Evolutionary conservation across 2,113 vertebrate genomes (phyloP).

Genomic region (Cebus imitator): DNA sequence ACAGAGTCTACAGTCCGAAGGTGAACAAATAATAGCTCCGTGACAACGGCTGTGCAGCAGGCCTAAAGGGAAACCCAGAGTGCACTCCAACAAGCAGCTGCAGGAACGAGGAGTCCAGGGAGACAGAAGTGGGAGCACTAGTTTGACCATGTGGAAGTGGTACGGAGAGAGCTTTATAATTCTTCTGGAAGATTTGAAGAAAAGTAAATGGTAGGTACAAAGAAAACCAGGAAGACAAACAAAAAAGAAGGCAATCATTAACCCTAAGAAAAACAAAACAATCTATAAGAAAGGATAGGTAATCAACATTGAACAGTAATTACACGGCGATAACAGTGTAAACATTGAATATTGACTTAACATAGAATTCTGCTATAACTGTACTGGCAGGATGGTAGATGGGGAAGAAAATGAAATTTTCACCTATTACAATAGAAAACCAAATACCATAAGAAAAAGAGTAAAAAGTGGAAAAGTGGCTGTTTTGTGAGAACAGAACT

Average conservation of each 20-base stretch:
- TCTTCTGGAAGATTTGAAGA: neutral
- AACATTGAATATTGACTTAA: neutral
- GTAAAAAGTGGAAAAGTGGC: neutral
- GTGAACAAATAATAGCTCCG: no score
- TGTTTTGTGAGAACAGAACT: neutral
- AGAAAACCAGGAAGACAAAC: neutral
- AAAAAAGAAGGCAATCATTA: neutral
- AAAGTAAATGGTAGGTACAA: neutral
- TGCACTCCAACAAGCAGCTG: neutral
- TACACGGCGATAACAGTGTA: neutral
- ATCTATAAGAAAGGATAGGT: neutral
- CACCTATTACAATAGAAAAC: neutral
- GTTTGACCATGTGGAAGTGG: neutral
- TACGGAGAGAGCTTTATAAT: neutral
- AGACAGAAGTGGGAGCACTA: neutral
- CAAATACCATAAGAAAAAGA: neutral
- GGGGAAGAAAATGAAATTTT: neutral
- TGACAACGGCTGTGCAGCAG: neutral
- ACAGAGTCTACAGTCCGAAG: neutral
- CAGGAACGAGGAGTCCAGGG: neutral
- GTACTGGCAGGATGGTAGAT: neutral
- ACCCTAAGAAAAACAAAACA: neutral
- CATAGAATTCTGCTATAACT: neutral
- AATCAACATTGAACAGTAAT: neutral
- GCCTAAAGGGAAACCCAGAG: neutral